Conservation (phyloP, 2,113 vertebrate genomes). For the Paracanthobrama guichenoti region DNA sequence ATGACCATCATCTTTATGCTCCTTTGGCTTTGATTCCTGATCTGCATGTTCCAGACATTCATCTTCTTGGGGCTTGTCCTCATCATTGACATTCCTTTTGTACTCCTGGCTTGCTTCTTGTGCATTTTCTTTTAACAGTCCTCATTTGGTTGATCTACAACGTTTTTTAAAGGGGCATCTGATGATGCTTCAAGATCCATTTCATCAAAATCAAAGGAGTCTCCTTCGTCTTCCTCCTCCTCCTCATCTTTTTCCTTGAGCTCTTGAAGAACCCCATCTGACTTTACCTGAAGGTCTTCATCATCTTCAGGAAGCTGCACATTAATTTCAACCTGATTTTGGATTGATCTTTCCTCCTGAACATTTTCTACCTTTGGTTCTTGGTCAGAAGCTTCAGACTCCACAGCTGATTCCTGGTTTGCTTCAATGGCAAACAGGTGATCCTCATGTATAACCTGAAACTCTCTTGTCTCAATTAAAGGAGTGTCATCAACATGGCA, state of each 20-base stretch:
- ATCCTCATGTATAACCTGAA: neutral
- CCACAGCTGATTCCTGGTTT: neutral
- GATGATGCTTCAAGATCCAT: slow-evolving; percentile 56
- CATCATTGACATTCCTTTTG: neutral
- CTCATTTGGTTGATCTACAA: slow-evolving; percentile 44
- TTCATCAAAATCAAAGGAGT: slow-evolving; percentile 71
- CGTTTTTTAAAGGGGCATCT: neutral
- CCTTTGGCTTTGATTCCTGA: neutral
- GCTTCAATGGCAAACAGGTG: neutral
- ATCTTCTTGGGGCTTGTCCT: neutral
- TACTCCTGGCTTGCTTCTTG: slow-evolving; percentile 37
- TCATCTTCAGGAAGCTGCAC: neutral
- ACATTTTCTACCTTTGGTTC: neutral
- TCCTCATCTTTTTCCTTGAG: slow-evolving; percentile 50
- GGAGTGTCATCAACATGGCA: neutral
- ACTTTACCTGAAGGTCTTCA: neutral
- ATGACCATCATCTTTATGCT: slow-evolving; percentile 5
- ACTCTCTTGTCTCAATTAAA: slow-evolving; percentile 2
- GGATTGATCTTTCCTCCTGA: neutral
- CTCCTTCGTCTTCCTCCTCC: slow-evolving; percentile 59
- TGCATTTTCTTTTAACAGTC: slow-evolving; percentile 27
- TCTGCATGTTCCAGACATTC: slow-evolving; percentile 1
- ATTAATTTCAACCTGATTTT: neutral
- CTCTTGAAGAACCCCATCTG: slow-evolving; percentile 1
- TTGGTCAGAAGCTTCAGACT: neutral